A percentile compares a stretch with the other conserved stretches of the same genome.
phyloP scores from a whole-genome alignment of 2,888 invertebrate species.

The Napeogenes sylphis region DNA sequence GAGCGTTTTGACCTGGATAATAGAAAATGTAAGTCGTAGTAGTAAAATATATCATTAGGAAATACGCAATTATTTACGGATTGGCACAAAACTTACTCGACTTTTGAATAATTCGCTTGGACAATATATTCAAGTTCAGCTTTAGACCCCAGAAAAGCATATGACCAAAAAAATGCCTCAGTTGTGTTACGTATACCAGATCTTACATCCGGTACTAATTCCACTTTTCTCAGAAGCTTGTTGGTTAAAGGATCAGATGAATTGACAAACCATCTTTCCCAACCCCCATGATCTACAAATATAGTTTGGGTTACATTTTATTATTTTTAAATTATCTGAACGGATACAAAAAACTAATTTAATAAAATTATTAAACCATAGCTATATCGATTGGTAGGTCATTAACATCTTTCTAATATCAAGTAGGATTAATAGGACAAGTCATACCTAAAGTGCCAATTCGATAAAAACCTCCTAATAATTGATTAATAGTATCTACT shows the following conservation, averaged over 20 bases:
- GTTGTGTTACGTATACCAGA: conserved; percentile 85
- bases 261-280: conserved; percentile 85
- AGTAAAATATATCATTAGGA: not conserved
- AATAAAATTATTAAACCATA: too few species aligned
- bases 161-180: conserved; percentile 86
- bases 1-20: conserved; percentile 76
- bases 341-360: too few species aligned
- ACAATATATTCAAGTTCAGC: conserved; percentile 85
- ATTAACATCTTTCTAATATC: too few species aligned
- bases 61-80: too few species aligned
- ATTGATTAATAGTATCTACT: conserved; percentile 82
- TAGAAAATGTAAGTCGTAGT: not conserved
- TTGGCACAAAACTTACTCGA: conserved; percentile 42
- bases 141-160: conserved; percentile 85
- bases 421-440: not conserved
- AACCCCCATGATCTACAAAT: conserved; percentile 82
- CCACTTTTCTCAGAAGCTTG: conserved; percentile 81
- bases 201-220: conserved; percentile 81
- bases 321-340: too few species aligned
- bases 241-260: conserved; percentile 80
- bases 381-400: too few species aligned
- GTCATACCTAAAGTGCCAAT: conserved; percentile 83
- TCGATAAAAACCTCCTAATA: conserved; percentile 81
- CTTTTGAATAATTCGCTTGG: conserved; percentile 82
- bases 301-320: not conserved